Percentiles rank a stretch among this genome's conserved stretches.
Conservation (phyloP, 2,888 invertebrate species). For the Cerastoderma edule region DNA sequence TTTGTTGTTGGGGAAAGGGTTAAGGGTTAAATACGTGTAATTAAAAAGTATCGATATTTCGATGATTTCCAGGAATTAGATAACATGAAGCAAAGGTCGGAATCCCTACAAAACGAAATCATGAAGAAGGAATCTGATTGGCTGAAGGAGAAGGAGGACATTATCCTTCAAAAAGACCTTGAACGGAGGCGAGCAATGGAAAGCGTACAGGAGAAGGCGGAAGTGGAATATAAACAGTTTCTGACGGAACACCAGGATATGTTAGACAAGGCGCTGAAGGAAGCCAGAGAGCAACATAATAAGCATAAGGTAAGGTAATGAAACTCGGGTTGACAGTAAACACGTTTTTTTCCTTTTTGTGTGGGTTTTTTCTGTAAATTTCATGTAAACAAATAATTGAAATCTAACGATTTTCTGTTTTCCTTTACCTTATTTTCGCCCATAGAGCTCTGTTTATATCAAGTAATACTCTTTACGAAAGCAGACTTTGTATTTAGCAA, state of each 20-base stretch:
- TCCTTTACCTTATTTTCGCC: too few relatives aligned
- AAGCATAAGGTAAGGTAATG: conserved; percentile 73
- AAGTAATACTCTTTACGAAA: too few relatives aligned
- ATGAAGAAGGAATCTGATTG: conserved; percentile 53
- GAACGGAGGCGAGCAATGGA: conserved; percentile 64
- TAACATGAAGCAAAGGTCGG: conserved; percentile 55
- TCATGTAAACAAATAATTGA: too few relatives aligned
- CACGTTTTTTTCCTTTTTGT: too few relatives aligned
- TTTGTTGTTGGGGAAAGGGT: too few relatives aligned
- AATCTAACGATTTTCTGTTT: too few relatives aligned
- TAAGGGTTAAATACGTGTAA: too few relatives aligned
- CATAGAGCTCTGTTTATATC: too few relatives aligned
- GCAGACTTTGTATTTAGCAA: too few relatives aligned
- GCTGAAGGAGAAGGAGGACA: conserved; percentile 61
- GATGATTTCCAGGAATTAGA: conserved; percentile 65
- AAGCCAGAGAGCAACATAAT: conserved; percentile 69
- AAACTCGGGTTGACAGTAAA: too few relatives aligned
- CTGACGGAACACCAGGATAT: conserved; percentile 73
- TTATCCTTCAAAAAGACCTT: conserved; percentile 67
- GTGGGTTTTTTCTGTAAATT: too few relatives aligned
- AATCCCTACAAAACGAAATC: conserved; percentile 56
- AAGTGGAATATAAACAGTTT: conserved; percentile 72
- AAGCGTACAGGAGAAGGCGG: conserved; percentile 67
- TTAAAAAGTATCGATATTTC: not conserved
- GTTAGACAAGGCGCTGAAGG: conserved; percentile 72